Percentiles rank a stretch among this genome's conserved stretches.
phyloP scores from a whole-genome alignment of 2,113 vertebrate species.

The Neotoma lepida region DNA sequence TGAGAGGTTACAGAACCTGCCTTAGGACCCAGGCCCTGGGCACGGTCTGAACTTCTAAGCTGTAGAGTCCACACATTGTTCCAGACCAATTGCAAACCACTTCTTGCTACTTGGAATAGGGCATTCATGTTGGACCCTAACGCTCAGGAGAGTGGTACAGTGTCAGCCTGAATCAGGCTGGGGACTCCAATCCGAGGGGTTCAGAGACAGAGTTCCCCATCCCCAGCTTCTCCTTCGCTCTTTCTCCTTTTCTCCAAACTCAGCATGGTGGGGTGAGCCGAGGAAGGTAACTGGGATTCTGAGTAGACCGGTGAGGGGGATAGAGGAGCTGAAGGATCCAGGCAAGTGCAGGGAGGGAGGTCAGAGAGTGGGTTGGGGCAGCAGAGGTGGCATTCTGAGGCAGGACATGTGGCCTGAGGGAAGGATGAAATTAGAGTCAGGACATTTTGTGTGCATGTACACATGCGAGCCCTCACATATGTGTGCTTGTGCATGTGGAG shows the following conservation, averaged over 20 bases:
- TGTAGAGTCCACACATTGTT: neutral
- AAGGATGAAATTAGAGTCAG: neutral
- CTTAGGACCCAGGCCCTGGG: neutral
- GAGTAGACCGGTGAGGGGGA: neutral
- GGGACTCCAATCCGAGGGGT: neutral
- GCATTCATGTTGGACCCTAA: neutral
- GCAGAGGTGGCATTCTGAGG: neutral
- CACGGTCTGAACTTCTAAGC: neutral
- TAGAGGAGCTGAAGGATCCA: neutral
- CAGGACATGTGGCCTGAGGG: neutral
- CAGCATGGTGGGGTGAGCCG: neutral
- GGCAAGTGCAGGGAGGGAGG: too few relatives aligned
- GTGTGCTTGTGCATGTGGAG: neutral
- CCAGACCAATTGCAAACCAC: neutral
- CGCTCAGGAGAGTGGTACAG: neutral
- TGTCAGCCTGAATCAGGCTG: neutral
- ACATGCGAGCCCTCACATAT: neutral
- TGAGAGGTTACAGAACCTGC: neutral
- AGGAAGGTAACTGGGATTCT: neutral
- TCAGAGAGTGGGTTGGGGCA: neutral
- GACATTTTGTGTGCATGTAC: too few relatives aligned
- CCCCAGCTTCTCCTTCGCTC: neutral
- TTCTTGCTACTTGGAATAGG: neutral
- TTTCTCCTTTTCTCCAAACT: neutral
- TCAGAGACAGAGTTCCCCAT: neutral